Base-by-base conservation (phyloP, 2,797 vertebrate species). In the Enteromius afrohamiltoni region DNA sequence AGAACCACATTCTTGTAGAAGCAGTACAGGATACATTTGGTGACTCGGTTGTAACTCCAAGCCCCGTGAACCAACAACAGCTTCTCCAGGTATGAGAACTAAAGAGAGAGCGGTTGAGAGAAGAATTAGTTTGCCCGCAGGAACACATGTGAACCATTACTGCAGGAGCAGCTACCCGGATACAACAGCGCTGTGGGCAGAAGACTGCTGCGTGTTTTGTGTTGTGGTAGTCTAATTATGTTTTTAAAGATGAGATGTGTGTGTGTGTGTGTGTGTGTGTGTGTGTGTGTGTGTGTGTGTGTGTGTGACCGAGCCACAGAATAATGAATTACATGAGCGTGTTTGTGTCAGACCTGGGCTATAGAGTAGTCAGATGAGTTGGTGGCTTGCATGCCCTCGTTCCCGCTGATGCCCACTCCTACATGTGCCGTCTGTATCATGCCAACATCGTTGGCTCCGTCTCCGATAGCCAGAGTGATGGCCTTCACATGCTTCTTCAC, bases 1-100 rank as follows among this genome's bases (percentile, higher is more conserved):
- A 99, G 95, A 79, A 99, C 98, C 89, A 99, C 97, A 4, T 99
- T 99, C 95, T 99, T 99, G 89, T 99, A 99, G 95, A 99, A 99
- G 91, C 97, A 99, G 92, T 99, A 99, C 78, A 99, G 92, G 90
- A 99, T 99, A 91, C 98, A 99, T 93, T 99, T 99, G 86, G 98
- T 98, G 90, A 99, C 97, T 31, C 98, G 95, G 91, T 97, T 99
- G 91, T 99, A 99, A 93, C 97, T 99, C 98, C 98, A 99, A 34
- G 98, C 97, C 70, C 98, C 98, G 0, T 99, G 98, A 79, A 99
- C 98, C 92, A 99, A 82, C 77, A 99, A 91, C 34, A 99, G 94
- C 92, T 99, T 99, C 93, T 98, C 96, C 84, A 99, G 92, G 90
- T 98, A 99, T 80, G 92, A 96, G 94, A 98, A 98, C 97, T 98